Evolutionary conservation across 2,888 invertebrate species (phyloP).

Genomic region (Drosophila seclusa): DNA sequence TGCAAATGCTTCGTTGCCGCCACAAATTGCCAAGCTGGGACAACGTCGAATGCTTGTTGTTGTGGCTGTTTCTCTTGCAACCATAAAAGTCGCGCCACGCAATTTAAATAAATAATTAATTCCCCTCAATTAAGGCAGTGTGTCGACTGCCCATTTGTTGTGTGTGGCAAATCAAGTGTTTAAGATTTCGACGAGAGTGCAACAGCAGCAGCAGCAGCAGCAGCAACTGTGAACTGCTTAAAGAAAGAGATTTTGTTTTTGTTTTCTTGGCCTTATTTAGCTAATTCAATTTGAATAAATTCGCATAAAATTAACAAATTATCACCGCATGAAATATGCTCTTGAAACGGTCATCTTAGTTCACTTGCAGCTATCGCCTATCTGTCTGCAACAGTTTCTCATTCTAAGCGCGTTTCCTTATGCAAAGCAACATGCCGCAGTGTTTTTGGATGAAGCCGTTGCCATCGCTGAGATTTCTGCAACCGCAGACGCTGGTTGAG

Average conservation of each 20-base stretch:
- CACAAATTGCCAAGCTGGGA: conserved; percentile 55
- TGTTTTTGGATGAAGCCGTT: conserved; percentile 15
- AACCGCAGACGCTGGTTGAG: conserved; percentile 19
- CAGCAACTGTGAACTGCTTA: not conserved
- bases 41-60: not conserved
- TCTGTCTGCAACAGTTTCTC: not conserved
- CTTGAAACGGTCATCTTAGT: not conserved
- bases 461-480: conserved; percentile 32
- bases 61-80: not conserved
- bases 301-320: conserved; percentile 58
- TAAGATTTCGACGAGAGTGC: not conserved
- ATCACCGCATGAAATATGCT: conserved; percentile 6
- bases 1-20: conserved; percentile 49
- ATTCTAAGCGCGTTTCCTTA: conserved; percentile 19
- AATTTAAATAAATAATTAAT: conserved; percentile 85
- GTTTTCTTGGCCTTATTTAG: not conserved
- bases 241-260: not conserved
- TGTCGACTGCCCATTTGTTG: conserved; percentile 45
- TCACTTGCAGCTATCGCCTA: not conserved
- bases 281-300: conserved; percentile 23
- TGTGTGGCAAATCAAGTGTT: conserved; percentile 23
- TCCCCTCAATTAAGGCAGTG: conserved; percentile 82
- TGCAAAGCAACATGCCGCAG: conserved; percentile 50
- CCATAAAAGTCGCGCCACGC: conserved; percentile 66
- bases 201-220: not conserved